Percentiles rank a stretch among this genome's conserved stretches.
These are phyloP conservation scores for Zaprionus kolodkinae DNA, from an alignment of 1,140 invertebrate genomes.

Conservation along the genomic window DNA sequence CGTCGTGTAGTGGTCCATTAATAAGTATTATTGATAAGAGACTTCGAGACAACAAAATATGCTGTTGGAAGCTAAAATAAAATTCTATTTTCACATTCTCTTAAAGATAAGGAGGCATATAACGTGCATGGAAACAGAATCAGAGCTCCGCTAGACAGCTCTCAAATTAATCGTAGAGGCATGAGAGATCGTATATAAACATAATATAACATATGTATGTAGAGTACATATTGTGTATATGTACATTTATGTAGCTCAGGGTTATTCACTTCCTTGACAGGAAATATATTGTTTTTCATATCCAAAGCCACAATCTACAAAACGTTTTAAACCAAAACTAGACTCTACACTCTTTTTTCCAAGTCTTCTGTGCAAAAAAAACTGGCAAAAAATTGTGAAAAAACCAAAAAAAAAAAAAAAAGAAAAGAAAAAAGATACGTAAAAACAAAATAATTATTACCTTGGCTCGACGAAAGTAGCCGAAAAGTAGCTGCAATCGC, in stretches of 20 bases:
- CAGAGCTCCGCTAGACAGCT: conserved; percentile 32
- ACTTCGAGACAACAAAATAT: conserved; percentile 25
- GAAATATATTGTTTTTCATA: conserved; percentile 19
- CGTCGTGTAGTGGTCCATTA: conserved; percentile 24
- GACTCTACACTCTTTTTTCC: background rate
- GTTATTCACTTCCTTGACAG: conserved; percentile 33
- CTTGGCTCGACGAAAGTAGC: conserved; percentile 58
- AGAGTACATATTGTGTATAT: too few relatives aligned
- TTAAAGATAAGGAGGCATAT: conserved; percentile 32
- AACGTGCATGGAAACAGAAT: conserved; percentile 36
- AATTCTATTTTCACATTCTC: conserved; percentile 45
- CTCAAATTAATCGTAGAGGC: conserved; percentile 41
- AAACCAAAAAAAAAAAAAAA: background rate
- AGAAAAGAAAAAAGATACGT: conserved; percentile 21
- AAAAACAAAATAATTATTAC: conserved; percentile 52
- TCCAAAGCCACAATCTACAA: conserved; percentile 12
- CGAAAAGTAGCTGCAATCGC: conserved; percentile 50
- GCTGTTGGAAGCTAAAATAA: conserved; percentile 38
- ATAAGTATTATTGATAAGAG: conserved; percentile 38
- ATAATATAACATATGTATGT: background rate
- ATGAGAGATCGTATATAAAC: conserved; percentile 11
- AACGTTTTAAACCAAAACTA: conserved; percentile 21
- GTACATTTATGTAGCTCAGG: background rate
- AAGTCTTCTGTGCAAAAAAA: conserved; percentile 9
- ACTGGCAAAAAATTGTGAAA: background rate